These are phyloP conservation scores for Octomys mimax DNA, from an alignment of 2,797 vertebrate genomes.

Conservation along the genomic window DNA sequence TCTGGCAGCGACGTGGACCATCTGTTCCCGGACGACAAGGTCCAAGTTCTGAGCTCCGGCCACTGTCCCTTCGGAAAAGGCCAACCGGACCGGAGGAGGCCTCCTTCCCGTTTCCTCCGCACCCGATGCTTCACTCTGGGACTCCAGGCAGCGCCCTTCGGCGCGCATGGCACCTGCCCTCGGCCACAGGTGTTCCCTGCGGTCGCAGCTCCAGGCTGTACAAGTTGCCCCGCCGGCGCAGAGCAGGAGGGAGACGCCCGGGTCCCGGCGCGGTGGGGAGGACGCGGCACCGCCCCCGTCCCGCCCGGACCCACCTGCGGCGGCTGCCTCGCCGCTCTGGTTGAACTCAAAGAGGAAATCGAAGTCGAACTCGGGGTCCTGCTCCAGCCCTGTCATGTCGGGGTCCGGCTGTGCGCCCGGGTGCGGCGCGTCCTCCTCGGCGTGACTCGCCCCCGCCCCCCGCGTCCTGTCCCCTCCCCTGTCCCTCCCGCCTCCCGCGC, in stretches of 20 bases:
- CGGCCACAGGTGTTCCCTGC: conserved; percentile 5
- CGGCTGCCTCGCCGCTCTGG: conserved; percentile 87
- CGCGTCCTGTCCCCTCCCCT: conserved; percentile 33
- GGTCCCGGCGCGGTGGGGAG: not conserved
- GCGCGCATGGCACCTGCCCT: not conserved
- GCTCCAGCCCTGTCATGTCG: conserved; percentile 92
- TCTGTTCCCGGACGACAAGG: conserved; percentile 49
- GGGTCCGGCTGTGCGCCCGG: conserved; percentile 28
- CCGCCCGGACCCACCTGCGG: conserved; percentile 88
- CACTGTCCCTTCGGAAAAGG: not conserved
- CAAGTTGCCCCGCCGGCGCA: not conserved
- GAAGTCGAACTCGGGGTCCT: conserved; percentile 94
- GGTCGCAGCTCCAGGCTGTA: not conserved
- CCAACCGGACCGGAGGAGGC: not conserved
- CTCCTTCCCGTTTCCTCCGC: not conserved
- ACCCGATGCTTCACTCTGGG: not conserved
- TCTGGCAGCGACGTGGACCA: conserved; percentile 63
- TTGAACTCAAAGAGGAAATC: conserved; percentile 94
- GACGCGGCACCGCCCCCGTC: not conserved
- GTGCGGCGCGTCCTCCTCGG: conserved; percentile 77
- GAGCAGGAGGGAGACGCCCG: not conserved
- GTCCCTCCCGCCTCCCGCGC: conserved; percentile 65
- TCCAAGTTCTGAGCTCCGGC: conserved; percentile 26
- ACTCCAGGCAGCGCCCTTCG: not conserved
- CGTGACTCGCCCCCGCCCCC: conserved; percentile 80